Evolutionary conservation across 2,888 invertebrate species (phyloP), one percentile per base, ranked within the genome.

Genomic region (Atethmia centrago): DNA sequence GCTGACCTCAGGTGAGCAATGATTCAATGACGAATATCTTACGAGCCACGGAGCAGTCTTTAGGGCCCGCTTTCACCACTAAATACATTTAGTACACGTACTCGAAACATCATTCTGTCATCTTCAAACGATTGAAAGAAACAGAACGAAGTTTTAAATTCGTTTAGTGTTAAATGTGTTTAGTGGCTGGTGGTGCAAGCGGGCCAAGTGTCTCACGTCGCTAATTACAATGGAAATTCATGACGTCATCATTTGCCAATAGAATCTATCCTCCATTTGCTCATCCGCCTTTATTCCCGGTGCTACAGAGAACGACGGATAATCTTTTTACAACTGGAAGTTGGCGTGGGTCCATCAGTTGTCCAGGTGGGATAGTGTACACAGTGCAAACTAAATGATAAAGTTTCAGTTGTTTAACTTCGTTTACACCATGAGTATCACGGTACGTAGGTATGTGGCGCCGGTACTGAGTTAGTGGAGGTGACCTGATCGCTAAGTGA

Each of bases 391-490:
- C 53, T 40, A 42, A 55, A 81, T 61, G 49, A 77, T 45, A 49
- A 65, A 81, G 61, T 81, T 81, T 31, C 21, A 47, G 47, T 65
- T 53, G 74, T 61, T 25, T 65, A 36, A 80, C 59, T 77, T 47
- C 10, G 31, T 53, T 2, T 36, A 36, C 7, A 36, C 36, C 21
- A 25, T 47, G 36, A 53, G 67, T 58, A n/a, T 49, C 28, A 45
- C 10, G n/a, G 36, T 12, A 14, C n/a, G 49, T 68, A 19, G 42
- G 58, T 36, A 16, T 79, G 79, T 56, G 62, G 47, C 47, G 55
- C n/a, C 7, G 21, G 40, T 61, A 59, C 53, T 25, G 40, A 61
- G 53, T 79, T 75, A 83, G 45, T 21, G 58, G 31, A 28, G 80
- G 56, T 66, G 65, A 69, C 36, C 80, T 36, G 65, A 64, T 71